Base-by-base conservation (phyloP, 2,888 invertebrate species). In the Cephus spinipes region DNA sequence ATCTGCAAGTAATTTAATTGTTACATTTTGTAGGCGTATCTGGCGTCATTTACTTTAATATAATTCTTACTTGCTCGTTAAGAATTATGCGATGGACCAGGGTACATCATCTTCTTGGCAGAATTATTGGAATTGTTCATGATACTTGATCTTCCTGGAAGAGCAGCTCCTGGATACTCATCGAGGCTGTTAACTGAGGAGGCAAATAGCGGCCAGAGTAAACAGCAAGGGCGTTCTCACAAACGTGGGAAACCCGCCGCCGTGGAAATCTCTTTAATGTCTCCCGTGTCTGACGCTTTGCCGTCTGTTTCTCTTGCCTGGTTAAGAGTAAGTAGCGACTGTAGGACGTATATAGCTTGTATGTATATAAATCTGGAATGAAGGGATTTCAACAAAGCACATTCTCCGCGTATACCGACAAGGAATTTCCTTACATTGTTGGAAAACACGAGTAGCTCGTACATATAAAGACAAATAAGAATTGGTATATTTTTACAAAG, bases 161-260 rank as follows among this genome's bases (percentile, higher is more conserved):
- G 71, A 31, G 71, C 31, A 33, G 32, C 71, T 71, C 71, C 71
- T 33, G 71, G 31, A 30, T 71, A 33, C 71, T 71, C 71, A 71
- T 71, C 71, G 71, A 71, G 71, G 71, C 30, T 71, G 32, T 71
- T 71, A 71, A 71, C 71, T 71, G 71, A 31, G 15, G 11, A 71
- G 71, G 71, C 71, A 71, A 71, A 71, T 71, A 71, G 71, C 31
- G 85, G 85, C 85, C 83, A 84, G 85, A 85, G 85, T 85, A 84
- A 85, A 85, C 82, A 85, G 83, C 80, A 80, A 78, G 75, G 83
- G 75, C 73, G 71, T 73, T 78, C 74, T 34, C 79, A 79, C 79
- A 78, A 84, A 84, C 84, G 84, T 84, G 84, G 83, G 85, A 84
- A 85, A 80, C 83, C 31, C 71, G 71, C 71, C 12, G 32, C 31